These are phyloP conservation scores for Leptura quadrifasciata DNA, from an alignment of 2,888 invertebrate species.

Conservation along the genomic window DNA sequence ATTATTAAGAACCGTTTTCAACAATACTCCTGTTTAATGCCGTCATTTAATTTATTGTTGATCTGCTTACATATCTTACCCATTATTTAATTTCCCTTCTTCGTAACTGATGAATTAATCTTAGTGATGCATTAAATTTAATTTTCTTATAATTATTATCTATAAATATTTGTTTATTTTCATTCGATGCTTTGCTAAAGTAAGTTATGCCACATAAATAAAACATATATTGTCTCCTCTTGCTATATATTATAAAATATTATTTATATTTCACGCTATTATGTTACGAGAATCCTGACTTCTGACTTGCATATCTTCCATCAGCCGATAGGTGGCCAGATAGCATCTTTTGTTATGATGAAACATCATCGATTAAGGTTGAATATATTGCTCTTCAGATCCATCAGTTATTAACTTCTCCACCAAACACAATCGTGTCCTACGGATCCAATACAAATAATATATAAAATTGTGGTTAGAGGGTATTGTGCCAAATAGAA, in stretches of 20 bases:
- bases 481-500: too few relatives aligned
- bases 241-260: conserved; percentile 2
- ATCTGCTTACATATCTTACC: background rate
- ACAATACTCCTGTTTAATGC: too few relatives aligned
- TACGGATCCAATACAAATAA: background rate
- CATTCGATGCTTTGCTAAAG: background rate
- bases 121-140: conserved; percentile 1
- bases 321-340: conserved; percentile 39
- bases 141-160: conserved; percentile 19
- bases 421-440: background rate
- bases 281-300: conserved; percentile 27
- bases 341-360: conserved; percentile 38
- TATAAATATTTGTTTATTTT: background rate
- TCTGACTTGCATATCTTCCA: conserved; percentile 38
- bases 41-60: too few relatives aligned
- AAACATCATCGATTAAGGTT: conserved; percentile 19
- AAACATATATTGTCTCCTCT: conserved; percentile 7
- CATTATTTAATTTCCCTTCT: background rate
- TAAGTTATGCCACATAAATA: background rate
- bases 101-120: conserved; percentile 2
- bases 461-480: too few relatives aligned
- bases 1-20: too few relatives aligned
- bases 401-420: conserved; percentile 23
- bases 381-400: conserved; percentile 33
- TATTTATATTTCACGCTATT: conserved; percentile 26